Percentiles rank a stretch among this genome's conserved stretches.
These are phyloP conservation scores for Philopotamus ludificatus DNA, from an alignment of 1,140 invertebrate species.

Conservation along the genomic window DNA sequence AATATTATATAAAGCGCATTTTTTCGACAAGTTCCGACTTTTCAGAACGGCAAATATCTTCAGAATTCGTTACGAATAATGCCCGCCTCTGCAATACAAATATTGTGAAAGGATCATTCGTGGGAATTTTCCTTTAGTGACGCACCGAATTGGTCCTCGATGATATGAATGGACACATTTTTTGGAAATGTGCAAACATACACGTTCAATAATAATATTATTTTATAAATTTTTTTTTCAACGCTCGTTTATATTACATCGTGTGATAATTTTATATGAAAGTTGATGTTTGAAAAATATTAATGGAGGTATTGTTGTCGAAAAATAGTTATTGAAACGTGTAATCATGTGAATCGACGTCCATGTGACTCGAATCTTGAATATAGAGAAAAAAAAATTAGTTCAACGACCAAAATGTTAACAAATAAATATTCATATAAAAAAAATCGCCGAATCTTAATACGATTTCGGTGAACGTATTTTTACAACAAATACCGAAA, in stretches of 20 bases:
- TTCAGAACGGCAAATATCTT: neutral
- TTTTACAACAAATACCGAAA: no score
- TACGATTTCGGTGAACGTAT: no score
- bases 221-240: neutral
- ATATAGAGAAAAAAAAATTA: no score
- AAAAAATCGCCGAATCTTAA: no score
- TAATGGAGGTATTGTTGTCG: neutral
- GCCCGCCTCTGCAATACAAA: constrained; percentile 30
- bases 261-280: neutral
- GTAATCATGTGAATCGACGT: no score
- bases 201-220: neutral
- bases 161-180: no score
- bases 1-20: no score
- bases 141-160: neutral
- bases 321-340: neutral
- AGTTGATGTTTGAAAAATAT: neutral
- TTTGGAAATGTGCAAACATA: no score
- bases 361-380: no score
- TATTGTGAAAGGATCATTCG: constrained; percentile 38
- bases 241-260: neutral
- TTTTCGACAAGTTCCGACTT: neutral
- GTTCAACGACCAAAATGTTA: no score
- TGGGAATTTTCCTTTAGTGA: constrained; percentile 7
- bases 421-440: no score
- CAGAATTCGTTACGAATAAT: constrained; percentile 2